Base-by-base conservation (phyloP, 2,888 invertebrate species). In the Lypha dubia region DNA sequence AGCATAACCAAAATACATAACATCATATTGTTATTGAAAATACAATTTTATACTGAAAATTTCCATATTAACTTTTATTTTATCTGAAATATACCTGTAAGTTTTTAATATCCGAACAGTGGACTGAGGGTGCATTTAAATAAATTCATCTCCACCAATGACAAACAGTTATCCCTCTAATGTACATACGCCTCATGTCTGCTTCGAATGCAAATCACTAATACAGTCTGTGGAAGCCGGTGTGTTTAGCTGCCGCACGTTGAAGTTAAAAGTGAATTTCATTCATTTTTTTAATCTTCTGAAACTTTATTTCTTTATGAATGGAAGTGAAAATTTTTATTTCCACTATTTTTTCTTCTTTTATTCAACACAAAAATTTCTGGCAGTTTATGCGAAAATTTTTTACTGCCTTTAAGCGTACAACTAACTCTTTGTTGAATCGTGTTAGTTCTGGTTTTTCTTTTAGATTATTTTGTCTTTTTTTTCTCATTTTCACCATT, bases 311-410 rank as follows among this genome's bases (percentile, higher is more conserved):
- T 32, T 60, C 5, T 63, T 62, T 71, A 41, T 53, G 63, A 62
- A 32, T 71, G 44, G 63, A 58, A 22, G 38, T 22, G 49, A 35
- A 35, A 22, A 35, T 38, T 51, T 56, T 70, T 41, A 38, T 15
- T 74, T 41, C 28, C n/a, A 15, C 2, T 1, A 6, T 51, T 76
- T 51, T 60, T 28, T 70, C 28, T 38, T 65, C 28, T 58, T 41
- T 70, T 41, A 41, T 58, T 62, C 60, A 73, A 73, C 49, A 22
- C 20, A 68, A 53, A 80, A n/a, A 51, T 60, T 51, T 53, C 15
- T 53, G 51, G 28, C 41, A 60, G 49, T 80, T 80, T 60, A 74
- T 75, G 62, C 15, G 67, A 67, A 68, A 51, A 68, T 75, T 44
- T 68, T 32, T 24, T 60, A 41, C 15, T 67, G 58, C 73, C 74